A percentile compares a stretch with the other conserved stretches of the same genome.
phyloP scores from a whole-genome alignment of 2,113 vertebrate species.

The Ammodytes dubius region DNA sequence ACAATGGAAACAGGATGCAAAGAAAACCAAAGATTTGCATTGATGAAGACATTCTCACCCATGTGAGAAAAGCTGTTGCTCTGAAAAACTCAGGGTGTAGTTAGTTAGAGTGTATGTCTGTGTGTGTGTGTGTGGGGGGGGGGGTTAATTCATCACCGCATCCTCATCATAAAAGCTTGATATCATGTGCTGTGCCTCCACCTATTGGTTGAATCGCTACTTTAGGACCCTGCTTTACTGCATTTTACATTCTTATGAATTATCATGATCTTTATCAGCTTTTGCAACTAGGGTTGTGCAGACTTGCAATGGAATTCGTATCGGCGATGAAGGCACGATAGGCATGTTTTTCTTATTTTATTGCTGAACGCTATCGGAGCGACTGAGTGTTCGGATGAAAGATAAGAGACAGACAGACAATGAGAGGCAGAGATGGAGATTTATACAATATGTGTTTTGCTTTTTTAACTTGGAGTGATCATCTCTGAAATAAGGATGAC shows the following conservation, averaged over 20 bases:
- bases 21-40: background rate
- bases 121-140: background rate
- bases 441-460: no score
- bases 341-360: no score
- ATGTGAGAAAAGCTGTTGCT: background rate
- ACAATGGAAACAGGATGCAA: conserved; percentile 27
- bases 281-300: background rate
- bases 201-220: conserved; percentile 24
- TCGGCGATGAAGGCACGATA: no score
- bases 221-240: background rate
- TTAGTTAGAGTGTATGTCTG: background rate
- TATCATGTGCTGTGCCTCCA: conserved; percentile 49
- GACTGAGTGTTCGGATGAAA: no score
- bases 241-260: background rate
- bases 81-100: background rate
- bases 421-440: no score
- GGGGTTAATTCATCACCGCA: background rate
- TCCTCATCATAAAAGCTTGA: conserved; percentile 10
- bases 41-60: conserved; percentile 11
- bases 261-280: background rate
- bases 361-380: no score
- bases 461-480: no score
- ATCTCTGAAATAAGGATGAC: no score
- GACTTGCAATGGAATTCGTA: no score
- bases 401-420: no score